These are phyloP conservation scores for Urophycis tenuis DNA, from an alignment of 2,797 vertebrate genomes.

Conservation along the genomic window DNA sequence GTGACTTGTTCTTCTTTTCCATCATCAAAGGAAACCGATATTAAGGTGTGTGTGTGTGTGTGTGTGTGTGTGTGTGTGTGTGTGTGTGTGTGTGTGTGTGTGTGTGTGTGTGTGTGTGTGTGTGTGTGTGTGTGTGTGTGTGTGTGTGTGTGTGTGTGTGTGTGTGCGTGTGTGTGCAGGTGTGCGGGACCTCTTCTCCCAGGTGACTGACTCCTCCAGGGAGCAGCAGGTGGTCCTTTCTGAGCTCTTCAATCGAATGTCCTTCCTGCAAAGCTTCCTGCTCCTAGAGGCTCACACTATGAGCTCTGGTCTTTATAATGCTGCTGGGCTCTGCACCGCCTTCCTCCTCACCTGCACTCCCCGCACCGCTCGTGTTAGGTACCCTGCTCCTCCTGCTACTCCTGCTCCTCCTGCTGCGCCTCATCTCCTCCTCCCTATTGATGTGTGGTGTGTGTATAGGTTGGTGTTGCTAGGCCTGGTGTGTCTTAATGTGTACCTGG, in stretches of 20 bases:
- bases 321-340: slow-evolving; percentile 59
- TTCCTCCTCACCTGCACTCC: slow-evolving; percentile 71
- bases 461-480: slow-evolving; percentile 67
- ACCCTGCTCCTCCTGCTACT: slow-evolving; percentile 4
- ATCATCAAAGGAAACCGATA: no score
- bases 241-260: slow-evolving; percentile 72
- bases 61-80: no score
- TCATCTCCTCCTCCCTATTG: not conserved
- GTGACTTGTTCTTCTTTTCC: no score
- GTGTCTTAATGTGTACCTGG: slow-evolving; percentile 71
- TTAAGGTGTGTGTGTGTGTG: no score
- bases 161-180: slow-evolving; percentile 48
- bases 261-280: slow-evolving; percentile 76
- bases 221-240: slow-evolving; percentile 74
- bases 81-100: not conserved
- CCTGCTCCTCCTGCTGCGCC: not conserved
- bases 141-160: not conserved
- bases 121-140: not conserved
- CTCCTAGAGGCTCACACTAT: slow-evolving; percentile 73
- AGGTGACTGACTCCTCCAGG: slow-evolving; percentile 65
- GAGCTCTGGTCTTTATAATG: slow-evolving; percentile 72
- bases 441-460: slow-evolving; percentile 43
- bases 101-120: not conserved
- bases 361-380: slow-evolving; percentile 73
- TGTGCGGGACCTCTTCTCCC: slow-evolving; percentile 64